These are phyloP conservation scores for Yasuhikotakia modesta DNA, from an alignment of 2,797 vertebrate genomes.

Conservation along the genomic window DNA sequence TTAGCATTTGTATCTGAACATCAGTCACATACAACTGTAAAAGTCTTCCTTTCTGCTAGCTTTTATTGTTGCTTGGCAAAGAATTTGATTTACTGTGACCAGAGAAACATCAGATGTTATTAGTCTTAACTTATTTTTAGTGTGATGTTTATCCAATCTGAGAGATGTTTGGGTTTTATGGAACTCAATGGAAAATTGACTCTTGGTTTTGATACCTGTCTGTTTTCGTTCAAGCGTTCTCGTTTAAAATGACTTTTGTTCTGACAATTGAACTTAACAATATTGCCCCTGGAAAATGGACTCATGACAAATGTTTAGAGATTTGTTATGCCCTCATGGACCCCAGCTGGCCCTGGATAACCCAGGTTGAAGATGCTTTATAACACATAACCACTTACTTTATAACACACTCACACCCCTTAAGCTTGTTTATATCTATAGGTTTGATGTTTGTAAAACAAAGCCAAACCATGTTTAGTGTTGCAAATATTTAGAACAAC, in stretches of 20 bases:
- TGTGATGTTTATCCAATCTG: constrained; percentile 19
- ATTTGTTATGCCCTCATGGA: not conserved
- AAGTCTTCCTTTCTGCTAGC: not conserved
- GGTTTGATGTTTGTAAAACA: no score
- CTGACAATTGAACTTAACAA: constrained; percentile 7
- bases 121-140: constrained; percentile 34
- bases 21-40: not conserved
- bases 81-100: constrained; percentile 33
- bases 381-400: not conserved
- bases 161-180: constrained; percentile 38
- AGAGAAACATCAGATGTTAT: constrained; percentile 35
- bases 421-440: not conserved
- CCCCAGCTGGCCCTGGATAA: not conserved
- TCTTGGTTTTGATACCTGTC: constrained; percentile 16
- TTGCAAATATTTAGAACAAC: no score
- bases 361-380: not conserved
- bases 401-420: not conserved
- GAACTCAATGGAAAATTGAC: constrained; percentile 22
- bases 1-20: no score
- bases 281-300: constrained; percentile 25
- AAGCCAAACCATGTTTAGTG: no score
- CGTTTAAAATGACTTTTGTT: constrained; percentile 21
- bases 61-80: not conserved
- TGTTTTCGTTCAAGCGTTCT: constrained; percentile 20
- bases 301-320: constrained; percentile 31